These are phyloP conservation scores for Siphamia tubifer DNA, from an alignment of 2,113 vertebrate genomes.

Conservation along the genomic window DNA sequence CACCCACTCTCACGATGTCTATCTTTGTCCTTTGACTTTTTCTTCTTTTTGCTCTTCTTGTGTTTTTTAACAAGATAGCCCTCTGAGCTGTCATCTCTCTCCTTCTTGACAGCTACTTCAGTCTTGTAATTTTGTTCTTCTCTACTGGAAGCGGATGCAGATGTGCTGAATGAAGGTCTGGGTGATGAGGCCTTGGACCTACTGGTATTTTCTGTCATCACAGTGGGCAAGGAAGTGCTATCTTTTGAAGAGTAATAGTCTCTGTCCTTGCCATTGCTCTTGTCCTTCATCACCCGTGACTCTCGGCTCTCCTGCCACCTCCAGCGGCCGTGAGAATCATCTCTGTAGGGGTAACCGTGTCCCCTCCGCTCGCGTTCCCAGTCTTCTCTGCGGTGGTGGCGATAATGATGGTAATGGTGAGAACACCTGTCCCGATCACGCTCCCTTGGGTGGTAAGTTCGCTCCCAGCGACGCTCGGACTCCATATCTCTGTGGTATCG, in stretches of 20 bases:
- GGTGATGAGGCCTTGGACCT: conserved; percentile 53
- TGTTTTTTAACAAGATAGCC: conserved; percentile 79
- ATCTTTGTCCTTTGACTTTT: conserved; percentile 90
- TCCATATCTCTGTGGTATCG: conserved; percentile 77
- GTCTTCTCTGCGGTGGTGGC: conserved; percentile 66
- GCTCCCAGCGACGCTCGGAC: conserved; percentile 64
- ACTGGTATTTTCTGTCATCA: conserved; percentile 38
- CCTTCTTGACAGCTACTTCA: conserved; percentile 17
- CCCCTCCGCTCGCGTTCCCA: conserved; percentile 62
- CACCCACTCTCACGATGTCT: conserved; percentile 82
- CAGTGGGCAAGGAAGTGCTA: conserved; percentile 11
- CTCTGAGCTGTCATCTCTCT: conserved; percentile 46
- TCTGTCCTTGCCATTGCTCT: conserved; percentile 27
- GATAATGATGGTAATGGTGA: conserved; percentile 52
- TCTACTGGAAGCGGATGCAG: background rate
- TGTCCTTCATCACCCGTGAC: conserved; percentile 25
- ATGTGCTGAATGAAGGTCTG: conserved; percentile 2
- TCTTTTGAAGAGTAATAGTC: conserved; percentile 28
- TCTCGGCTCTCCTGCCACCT: conserved; percentile 61
- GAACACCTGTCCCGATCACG: conserved; percentile 73
- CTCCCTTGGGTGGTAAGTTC: conserved; percentile 68
- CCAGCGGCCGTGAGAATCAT: conserved; percentile 56
- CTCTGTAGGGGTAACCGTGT: conserved; percentile 35
- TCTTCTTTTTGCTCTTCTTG: conserved; percentile 94
- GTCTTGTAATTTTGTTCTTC: conserved; percentile 52